Conservation (phyloP, 1,140 invertebrate species). For the Caenorhabditis latens region DNA sequence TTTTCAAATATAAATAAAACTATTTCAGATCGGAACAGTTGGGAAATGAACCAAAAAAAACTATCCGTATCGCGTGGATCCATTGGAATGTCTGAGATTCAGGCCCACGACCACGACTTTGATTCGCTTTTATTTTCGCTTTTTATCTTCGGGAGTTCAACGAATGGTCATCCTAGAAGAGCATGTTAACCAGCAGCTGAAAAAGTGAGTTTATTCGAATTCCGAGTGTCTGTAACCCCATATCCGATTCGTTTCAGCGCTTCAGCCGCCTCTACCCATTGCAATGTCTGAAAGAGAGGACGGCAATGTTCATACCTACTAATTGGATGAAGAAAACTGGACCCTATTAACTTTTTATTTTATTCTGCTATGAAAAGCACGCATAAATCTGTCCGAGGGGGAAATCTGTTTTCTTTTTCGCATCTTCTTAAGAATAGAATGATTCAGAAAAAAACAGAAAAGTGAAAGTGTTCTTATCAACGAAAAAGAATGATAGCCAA, state of each 20-base stretch:
- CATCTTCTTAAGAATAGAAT: too few species aligned
- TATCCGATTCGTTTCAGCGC: neutral
- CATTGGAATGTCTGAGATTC: slow-evolving; percentile 27
- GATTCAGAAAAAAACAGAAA: too few species aligned
- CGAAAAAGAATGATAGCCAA: too few species aligned
- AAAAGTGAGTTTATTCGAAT: slow-evolving; percentile 8
- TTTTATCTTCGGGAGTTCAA: slow-evolving; percentile 25
- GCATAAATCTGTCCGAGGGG: too few species aligned
- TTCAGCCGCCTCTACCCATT: neutral
- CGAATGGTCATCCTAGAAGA: slow-evolving; percentile 39
- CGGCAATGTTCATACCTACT: too few species aligned
- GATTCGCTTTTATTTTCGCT: neutral
- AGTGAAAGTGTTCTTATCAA: too few species aligned
- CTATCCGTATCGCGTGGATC: slow-evolving; percentile 1
- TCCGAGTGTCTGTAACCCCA: neutral
- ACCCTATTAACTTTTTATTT: too few species aligned
- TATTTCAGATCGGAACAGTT: neutral
- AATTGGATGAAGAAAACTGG: too few species aligned
- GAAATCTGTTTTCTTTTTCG: too few species aligned
- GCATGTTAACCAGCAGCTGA: neutral
- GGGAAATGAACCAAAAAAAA: neutral
- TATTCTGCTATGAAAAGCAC: too few species aligned
- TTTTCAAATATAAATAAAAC: neutral
- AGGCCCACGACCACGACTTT: slow-evolving; percentile 16
- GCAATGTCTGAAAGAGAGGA: too few species aligned